Base-by-base conservation (phyloP, 1,140 invertebrate species). In the Aphidius ervi region DNA sequence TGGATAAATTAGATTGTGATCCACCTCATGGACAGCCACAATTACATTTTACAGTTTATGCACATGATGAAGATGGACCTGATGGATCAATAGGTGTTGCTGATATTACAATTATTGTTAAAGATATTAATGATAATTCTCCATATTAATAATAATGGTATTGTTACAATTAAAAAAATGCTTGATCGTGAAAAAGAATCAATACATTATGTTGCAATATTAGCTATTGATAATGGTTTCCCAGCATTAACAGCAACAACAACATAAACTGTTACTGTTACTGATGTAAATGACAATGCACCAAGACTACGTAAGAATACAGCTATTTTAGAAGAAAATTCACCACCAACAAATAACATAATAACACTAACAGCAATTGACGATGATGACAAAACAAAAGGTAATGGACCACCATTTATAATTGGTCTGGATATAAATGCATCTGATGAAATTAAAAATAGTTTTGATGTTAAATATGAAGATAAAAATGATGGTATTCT, bases 121-220 rank as follows among this genome's bases (percentile, higher is more conserved):
- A 95, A 74, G 97, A 99, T 74, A 96, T 98, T 71, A 99, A 99
- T 80, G 97, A 99, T 81, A 99, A 99, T 79, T 89, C 92, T 9
- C 97, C 87, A 87, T 37, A 95, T 97, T 64, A 94, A 91, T 76
- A 91, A 93, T 77, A 91, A 93, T 76, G 95, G 95, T 10, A 93
- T 92, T 1, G 95, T 98, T 0, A 92, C 90, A 46, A 96, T 96
- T 68, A 92, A 96, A 74, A 84, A 93, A 49, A 89, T 87, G 7
- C 79, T 97, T 16, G 93, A 95, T 74, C 83, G 95, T 61, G 92
- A 96, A 79, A 90, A 95, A 67, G 94, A 91, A 4, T 93, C 94
- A 0, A 80, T 94, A 50, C 94, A 96, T 85, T 93, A 95, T 82
- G 91, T 97, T 2, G 94, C 95, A 84, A 96, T 98, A 64, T 82